These are phyloP conservation scores for Perizoma affinitatum DNA, from an alignment of 2,888 invertebrate genomes.

Conservation along the genomic window DNA sequence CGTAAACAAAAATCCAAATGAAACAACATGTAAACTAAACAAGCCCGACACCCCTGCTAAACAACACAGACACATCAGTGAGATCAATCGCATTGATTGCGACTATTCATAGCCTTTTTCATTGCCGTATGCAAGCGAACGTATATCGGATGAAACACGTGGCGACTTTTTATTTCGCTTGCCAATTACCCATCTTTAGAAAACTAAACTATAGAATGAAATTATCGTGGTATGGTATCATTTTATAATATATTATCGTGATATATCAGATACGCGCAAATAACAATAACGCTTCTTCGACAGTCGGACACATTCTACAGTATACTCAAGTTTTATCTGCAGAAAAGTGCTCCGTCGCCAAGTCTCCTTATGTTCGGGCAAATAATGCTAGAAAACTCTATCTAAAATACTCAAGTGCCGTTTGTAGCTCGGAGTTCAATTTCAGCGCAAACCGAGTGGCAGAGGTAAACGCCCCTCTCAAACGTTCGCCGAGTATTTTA, in stretches of 20 bases:
- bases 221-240: too few relatives aligned
- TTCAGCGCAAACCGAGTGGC: slow-evolving; percentile 47
- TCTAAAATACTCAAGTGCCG: slow-evolving; percentile 19
- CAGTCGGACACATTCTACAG: too few relatives aligned
- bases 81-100: slow-evolving; percentile 44
- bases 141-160: slow-evolving; percentile 29
- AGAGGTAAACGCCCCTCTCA: slow-evolving; percentile 58
- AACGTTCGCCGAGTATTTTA: slow-evolving; percentile 54
- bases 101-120: slow-evolving; percentile 40
- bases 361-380: slow-evolving; percentile 2
- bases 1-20: slow-evolving; percentile 8
- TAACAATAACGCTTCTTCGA: too few relatives aligned
- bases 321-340: not conserved
- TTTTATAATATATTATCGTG: too few relatives aligned
- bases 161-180: slow-evolving; percentile 18
- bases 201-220: not conserved
- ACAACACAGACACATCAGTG: slow-evolving; percentile 36
- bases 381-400: slow-evolving; percentile 5
- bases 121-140: slow-evolving; percentile 34
- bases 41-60: slow-evolving; percentile 28
- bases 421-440: slow-evolving; percentile 43
- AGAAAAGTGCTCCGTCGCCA: slow-evolving; percentile 5
- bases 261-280: too few relatives aligned
- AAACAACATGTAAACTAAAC: slow-evolving; percentile 12
- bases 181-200: slow-evolving; percentile 23